A percentile compares a stretch with the other conserved stretches of the same genome.
Conservation (phyloP, 2,888 invertebrate species). For the Eupithecia insigniata region DNA sequence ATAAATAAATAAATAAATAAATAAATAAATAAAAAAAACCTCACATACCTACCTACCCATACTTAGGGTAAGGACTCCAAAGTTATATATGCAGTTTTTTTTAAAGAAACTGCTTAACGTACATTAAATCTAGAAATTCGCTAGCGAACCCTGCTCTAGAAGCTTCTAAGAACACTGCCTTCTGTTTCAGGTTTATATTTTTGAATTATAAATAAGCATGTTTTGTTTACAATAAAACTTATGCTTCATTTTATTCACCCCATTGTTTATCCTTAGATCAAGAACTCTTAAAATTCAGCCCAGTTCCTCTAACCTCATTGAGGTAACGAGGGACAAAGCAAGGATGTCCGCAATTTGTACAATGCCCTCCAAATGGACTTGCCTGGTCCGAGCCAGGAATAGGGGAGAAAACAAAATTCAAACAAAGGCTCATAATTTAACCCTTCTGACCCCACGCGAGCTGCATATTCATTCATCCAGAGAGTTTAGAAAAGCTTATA, state of each 20-base stretch:
- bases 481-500: slow-evolving; percentile 24
- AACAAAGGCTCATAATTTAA: slow-evolving; percentile 72
- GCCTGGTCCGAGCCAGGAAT: slow-evolving; percentile 51
- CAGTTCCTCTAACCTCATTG: slow-evolving; percentile 28
- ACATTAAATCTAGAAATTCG: too few relatives aligned
- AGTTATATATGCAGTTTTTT: too few relatives aligned
- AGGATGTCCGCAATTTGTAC: slow-evolving; percentile 58
- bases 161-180: too few relatives aligned
- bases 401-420: slow-evolving; percentile 69
- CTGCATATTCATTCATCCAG: slow-evolving; percentile 57
- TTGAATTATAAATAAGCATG: too few relatives aligned
- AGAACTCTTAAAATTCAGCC: slow-evolving; percentile 27
- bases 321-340: slow-evolving; percentile 56
- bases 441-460: slow-evolving; percentile 66
- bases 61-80: too few relatives aligned
- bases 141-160: too few relatives aligned
- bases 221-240: neutral
- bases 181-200: too few relatives aligned
- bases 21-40: too few relatives aligned
- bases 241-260: slow-evolving; percentile 7
- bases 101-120: too few relatives aligned
- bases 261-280: slow-evolving; percentile 19
- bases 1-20: too few relatives aligned
- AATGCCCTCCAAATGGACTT: slow-evolving; percentile 58
- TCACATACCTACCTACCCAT: too few relatives aligned